Base-by-base conservation (phyloP, 2,113 vertebrate genomes). In the Pterocles gutturalis region DNA sequence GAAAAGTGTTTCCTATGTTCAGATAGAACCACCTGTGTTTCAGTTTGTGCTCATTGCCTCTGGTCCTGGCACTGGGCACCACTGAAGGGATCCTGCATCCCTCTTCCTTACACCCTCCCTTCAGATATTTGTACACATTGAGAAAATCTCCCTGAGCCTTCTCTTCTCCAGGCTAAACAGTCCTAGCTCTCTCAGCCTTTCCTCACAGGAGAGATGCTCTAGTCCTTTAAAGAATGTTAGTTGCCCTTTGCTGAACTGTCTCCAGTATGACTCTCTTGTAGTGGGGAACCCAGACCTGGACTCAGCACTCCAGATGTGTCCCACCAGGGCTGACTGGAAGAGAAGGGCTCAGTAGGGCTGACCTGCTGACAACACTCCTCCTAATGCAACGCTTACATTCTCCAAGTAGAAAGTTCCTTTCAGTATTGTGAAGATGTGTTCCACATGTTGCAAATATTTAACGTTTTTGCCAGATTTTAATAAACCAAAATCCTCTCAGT, bases 11-110 rank as follows among this genome's bases (percentile, higher is more conserved):
- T 90, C 48, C 25, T 67, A 4, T 54, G 18, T 62, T 80, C 16
- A 53, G 38, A 33, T 0, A 0, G 38, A 72, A 19, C 11, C 12
- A 61, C 17, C 33, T 1, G 1, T 64, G 6, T 61, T 87, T 80
- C 17, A 34, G 36, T 64, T 80, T 72, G 38, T 83, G 48, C 61
- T 31, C 7, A 7, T 16, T 67, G 24, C 36, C 33, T 62, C 31
- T 88, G 38, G 28, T 65, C 45, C 34, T 89, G 25, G 31, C 43
- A 31, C 26, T 49, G 62, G n/a, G 19, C 18, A 71, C 12, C 11
- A 9, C 51, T 60, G 71, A 36, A 62, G 34, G 28, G 41, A 76
- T 24, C 18, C 36, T 66, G 51, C 5, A 8, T 79, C 18, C 21
- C 16, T 34, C 53, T 62, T 72, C 48, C 73, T 67, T 54, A 21